phyloP scores from a whole-genome alignment of 1,140 invertebrate species.

The Orussus abietinus region DNA sequence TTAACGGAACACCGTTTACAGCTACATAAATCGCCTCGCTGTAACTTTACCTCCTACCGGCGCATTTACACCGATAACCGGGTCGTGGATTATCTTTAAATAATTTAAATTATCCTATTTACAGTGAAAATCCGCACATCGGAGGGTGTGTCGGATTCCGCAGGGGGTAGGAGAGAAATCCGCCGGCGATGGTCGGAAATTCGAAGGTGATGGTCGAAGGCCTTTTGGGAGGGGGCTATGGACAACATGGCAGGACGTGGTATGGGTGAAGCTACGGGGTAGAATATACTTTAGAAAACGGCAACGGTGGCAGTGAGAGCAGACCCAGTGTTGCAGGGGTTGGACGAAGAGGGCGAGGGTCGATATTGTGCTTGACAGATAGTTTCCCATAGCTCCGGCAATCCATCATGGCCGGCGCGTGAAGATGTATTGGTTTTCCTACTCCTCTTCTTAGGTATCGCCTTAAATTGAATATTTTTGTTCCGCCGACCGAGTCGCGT shows the following conservation, averaged over 20 bases:
- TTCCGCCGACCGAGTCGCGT: too few relatives aligned
- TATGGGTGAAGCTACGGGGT: conserved; percentile 23
- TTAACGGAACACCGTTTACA: too few relatives aligned
- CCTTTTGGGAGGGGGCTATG: neutral
- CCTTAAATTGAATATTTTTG: conserved; percentile 42
- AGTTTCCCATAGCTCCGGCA: conserved; percentile 52
- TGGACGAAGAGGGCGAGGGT: conserved; percentile 48
- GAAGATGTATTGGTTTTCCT: conserved; percentile 51
- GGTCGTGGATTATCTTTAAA: too few relatives aligned
- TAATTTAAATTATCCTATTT: too few relatives aligned
- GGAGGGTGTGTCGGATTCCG: too few relatives aligned
- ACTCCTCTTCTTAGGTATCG: conserved; percentile 40
- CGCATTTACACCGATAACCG: too few relatives aligned
- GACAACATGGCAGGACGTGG: conserved; percentile 14
- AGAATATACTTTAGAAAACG: conserved; percentile 30
- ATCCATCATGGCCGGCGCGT: conserved; percentile 51
- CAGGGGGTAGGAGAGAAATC: neutral
- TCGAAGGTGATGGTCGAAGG: neutral
- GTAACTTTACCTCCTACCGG: too few relatives aligned
- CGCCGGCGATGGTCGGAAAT: neutral
- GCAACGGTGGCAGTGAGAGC: conserved; percentile 32
- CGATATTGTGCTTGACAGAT: conserved; percentile 55
- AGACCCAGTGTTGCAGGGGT: conserved; percentile 38
- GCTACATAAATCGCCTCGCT: too few relatives aligned
- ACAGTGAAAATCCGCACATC: too few relatives aligned